phyloP scores from a whole-genome alignment of 2,888 invertebrate genomes.

The Pseudeuparius sepicola region DNA sequence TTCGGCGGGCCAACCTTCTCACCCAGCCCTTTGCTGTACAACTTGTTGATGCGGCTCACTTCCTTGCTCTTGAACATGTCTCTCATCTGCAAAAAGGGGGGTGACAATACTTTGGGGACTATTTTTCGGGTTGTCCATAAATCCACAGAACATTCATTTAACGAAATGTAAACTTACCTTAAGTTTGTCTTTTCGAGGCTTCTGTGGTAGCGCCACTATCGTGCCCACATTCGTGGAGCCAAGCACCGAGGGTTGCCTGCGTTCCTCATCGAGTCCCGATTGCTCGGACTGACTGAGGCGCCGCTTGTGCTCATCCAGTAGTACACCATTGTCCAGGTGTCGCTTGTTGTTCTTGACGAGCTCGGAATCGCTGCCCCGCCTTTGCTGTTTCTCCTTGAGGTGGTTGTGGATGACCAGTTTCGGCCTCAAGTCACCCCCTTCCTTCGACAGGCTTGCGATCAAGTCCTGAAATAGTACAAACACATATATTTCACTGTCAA shows the following conservation, averaged over 20 bases:
- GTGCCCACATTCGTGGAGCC: slow-evolving; percentile 65
- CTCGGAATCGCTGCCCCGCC: slow-evolving; percentile 45
- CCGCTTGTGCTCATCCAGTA: slow-evolving; percentile 53
- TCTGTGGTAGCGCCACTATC: slow-evolving; percentile 41
- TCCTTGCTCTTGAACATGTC: slow-evolving; percentile 37
- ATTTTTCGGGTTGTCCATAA: no score
- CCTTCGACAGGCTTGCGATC: slow-evolving; percentile 23
- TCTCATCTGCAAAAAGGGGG: slow-evolving; percentile 30
- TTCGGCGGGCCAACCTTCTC: slow-evolving; percentile 39
- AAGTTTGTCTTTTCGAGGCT: slow-evolving; percentile 34
- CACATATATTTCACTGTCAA: neutral
- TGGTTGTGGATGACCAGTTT: slow-evolving; percentile 32
- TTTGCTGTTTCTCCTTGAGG: slow-evolving; percentile 36
- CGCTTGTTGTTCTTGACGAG: slow-evolving; percentile 32
- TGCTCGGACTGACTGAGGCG: slow-evolving; percentile 47
- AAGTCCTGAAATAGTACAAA: slow-evolving; percentile 22
- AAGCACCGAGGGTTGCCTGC: slow-evolving; percentile 35
- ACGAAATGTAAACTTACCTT: slow-evolving; percentile 12
- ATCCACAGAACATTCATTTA: no score
- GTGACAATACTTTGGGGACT: no score
- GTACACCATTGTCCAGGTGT: slow-evolving; percentile 45
- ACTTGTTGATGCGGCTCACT: slow-evolving; percentile 40
- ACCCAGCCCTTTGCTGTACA: slow-evolving; percentile 45
- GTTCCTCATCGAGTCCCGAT: slow-evolving; percentile 24
- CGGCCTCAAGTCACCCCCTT: slow-evolving; percentile 24